Conservation (phyloP, 1,140 invertebrate species). For the Dreissena rostriformis region DNA sequence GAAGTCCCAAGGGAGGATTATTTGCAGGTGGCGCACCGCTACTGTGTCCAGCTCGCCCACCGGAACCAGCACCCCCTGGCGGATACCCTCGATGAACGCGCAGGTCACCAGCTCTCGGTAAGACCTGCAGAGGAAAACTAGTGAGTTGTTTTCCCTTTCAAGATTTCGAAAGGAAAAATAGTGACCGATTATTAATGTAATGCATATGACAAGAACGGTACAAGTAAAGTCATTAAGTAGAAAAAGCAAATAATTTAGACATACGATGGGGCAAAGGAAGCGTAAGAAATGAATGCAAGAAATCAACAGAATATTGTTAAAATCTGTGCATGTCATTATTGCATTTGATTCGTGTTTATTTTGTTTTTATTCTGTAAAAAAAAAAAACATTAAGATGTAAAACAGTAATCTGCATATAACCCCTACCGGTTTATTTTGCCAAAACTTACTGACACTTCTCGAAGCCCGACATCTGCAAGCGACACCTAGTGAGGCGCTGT, state of each 20-base stretch:
- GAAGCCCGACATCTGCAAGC: neutral
- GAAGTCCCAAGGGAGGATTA: conserved; percentile 7
- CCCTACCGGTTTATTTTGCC: neutral
- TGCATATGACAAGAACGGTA: neutral
- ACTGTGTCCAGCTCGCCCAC: conserved; percentile 6
- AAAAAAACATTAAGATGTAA: neutral
- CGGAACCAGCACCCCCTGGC: conserved; percentile 13
- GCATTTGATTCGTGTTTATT: neutral
- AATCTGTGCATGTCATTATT: neutral
- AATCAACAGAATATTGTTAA: neutral
- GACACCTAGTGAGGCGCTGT: neutral
- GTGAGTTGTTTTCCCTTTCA: neutral
- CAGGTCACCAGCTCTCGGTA: conserved; percentile 38
- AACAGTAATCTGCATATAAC: neutral
- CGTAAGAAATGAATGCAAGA: neutral
- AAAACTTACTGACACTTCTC: neutral
- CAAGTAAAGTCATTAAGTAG: neutral
- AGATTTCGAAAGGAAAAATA: neutral
- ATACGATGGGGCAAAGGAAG: neutral
- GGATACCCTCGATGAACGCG: neutral
- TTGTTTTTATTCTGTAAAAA: neutral
- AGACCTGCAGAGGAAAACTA: neutral
- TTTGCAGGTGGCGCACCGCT: neutral
- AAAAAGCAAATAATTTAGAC: neutral
- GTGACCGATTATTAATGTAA: neutral